Conservation (phyloP, 2,888 invertebrate genomes). For the Barypeithes pellucidus region DNA sequence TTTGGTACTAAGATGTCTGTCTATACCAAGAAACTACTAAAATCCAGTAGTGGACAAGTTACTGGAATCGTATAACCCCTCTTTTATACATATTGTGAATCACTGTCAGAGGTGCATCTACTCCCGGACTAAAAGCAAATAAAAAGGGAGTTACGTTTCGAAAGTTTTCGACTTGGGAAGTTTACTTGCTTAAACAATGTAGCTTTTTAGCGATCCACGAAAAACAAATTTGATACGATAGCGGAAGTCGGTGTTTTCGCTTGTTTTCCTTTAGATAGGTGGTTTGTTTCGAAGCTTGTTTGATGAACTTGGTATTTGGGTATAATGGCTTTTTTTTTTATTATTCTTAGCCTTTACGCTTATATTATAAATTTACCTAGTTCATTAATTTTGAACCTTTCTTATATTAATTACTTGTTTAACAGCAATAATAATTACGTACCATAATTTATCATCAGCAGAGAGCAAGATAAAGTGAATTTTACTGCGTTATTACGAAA, state of each 20-base stretch:
- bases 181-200: conserved; percentile 14
- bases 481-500: too few relatives aligned
- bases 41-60: too few relatives aligned
- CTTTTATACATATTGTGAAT: too few relatives aligned
- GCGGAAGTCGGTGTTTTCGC: conserved; percentile 6
- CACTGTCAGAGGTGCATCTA: background rate
- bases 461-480: too few relatives aligned
- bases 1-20: too few relatives aligned
- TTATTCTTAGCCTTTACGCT: background rate
- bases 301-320: background rate
- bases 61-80: too few relatives aligned
- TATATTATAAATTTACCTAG: too few relatives aligned
- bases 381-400: too few relatives aligned
- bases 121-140: conserved; percentile 1
- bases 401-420: too few relatives aligned
- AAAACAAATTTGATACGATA: conserved; percentile 11
- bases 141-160: conserved; percentile 7
- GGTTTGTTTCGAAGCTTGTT: background rate
- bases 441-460: too few relatives aligned
- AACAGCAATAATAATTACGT: too few relatives aligned
- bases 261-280: conserved; percentile 8
- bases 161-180: conserved; percentile 7
- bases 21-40: too few relatives aligned
- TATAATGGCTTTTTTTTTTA: background rate
- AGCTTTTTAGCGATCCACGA: conserved; percentile 18